Conservation (phyloP, 2,888 invertebrate species). For the Spicauda simplicius region DNA sequence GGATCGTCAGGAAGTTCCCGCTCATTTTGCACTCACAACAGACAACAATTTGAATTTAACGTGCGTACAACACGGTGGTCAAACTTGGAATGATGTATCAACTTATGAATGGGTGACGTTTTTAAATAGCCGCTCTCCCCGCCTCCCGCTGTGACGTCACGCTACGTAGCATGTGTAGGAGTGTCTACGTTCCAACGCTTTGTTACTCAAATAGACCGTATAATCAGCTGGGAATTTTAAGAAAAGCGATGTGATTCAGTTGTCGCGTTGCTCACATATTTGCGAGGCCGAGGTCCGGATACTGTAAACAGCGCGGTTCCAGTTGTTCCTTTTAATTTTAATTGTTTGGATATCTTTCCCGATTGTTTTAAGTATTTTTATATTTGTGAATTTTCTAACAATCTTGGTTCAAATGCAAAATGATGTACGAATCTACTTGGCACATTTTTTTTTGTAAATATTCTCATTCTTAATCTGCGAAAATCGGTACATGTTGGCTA, state of each 20-base stretch:
- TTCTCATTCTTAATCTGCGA: no score
- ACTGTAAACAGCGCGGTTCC: slow-evolving; percentile 20
- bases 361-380: slow-evolving; percentile 6
- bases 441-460: no score
- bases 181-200: slow-evolving; percentile 68
- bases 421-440: no score
- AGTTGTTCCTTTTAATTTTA: background rate
- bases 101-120: slow-evolving; percentile 83
- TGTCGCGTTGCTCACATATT: slow-evolving; percentile 28
- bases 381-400: background rate
- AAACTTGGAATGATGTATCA: slow-evolving; percentile 62
- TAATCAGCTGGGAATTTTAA: slow-evolving; percentile 57
- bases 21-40: slow-evolving; percentile 68
- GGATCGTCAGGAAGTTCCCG: slow-evolving; percentile 79
- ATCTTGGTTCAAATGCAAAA: background rate
- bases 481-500: no score
- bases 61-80: slow-evolving; percentile 71
- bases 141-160: slow-evolving; percentile 57
- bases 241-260: slow-evolving; percentile 46
- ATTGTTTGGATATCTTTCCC: background rate
- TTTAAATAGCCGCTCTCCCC: slow-evolving; percentile 63
- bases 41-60: slow-evolving; percentile 44
- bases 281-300: slow-evolving; percentile 25
- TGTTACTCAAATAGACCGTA: slow-evolving; percentile 62
- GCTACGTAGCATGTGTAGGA: slow-evolving; percentile 51